These are phyloP conservation scores for Sinocyclocheilus anshuiensis DNA, from an alignment of 2,113 vertebrate species.

Conservation along the genomic window DNA sequence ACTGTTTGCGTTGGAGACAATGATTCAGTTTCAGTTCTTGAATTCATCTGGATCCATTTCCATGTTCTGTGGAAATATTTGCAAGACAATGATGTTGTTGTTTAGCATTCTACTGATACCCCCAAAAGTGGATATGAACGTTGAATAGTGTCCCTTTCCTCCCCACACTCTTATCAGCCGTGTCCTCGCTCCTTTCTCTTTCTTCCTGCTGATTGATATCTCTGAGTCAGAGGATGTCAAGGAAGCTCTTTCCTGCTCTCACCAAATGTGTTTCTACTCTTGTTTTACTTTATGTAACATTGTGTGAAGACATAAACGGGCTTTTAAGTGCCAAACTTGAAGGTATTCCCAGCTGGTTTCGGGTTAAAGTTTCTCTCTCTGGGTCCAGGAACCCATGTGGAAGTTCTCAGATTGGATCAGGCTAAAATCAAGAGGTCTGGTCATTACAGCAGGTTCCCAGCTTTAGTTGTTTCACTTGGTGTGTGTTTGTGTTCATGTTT, in stretches of 20 bases:
- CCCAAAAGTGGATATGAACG: conserved; percentile 14
- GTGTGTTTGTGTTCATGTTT: conserved; percentile 26
- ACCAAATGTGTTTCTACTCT: background rate
- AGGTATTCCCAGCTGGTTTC: conserved; percentile 55
- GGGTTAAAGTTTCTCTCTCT: background rate
- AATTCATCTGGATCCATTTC: conserved; percentile 31
- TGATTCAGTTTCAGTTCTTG: conserved; percentile 2
- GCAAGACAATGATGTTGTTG: background rate
- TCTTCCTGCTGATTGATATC: conserved; percentile 55
- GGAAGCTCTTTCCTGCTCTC: conserved; percentile 23
- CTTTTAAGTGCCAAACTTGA: conserved; percentile 53
- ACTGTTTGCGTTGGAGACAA: conserved; percentile 3
- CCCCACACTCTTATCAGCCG: conserved; percentile 33
- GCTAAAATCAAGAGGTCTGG: conserved; percentile 53
- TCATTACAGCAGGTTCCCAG: conserved; percentile 45
- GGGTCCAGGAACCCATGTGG: conserved; percentile 64
- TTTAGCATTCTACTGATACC: background rate
- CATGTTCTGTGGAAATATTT: conserved; percentile 6
- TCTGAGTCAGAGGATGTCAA: conserved; percentile 15
- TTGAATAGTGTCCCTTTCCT: conserved; percentile 55
- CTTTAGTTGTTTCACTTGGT: background rate
- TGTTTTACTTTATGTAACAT: conserved; percentile 1
- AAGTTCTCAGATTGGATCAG: conserved; percentile 67
- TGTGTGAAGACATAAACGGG: conserved; percentile 39
- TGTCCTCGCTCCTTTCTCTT: conserved; percentile 34